Conservation (phyloP, 2,888 invertebrate species). For the Monochamus alternatus region DNA sequence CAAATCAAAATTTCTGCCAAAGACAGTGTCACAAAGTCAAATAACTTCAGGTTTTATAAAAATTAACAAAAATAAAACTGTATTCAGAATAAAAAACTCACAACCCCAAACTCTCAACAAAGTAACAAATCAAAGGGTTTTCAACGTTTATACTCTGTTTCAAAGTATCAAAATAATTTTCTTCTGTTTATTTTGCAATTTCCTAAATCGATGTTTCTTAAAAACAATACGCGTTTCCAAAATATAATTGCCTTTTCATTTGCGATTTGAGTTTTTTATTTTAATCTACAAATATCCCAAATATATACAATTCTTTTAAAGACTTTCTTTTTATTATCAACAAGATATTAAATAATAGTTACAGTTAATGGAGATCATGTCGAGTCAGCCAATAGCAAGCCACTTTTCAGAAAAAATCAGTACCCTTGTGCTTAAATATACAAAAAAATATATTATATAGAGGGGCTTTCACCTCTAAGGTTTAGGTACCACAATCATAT, state of each 20-base stretch:
- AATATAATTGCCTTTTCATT: conserved; percentile 10
- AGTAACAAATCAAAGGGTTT: not conserved
- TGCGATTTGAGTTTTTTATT: conserved; percentile 41
- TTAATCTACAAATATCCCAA: conserved; percentile 37
- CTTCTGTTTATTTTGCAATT: not conserved
- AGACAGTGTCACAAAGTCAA: conserved; percentile 42
- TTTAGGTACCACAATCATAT: conserved; percentile 64
- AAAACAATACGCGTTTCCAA: not conserved
- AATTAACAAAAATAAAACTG: conserved; percentile 41
- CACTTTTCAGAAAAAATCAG: conserved; percentile 62
- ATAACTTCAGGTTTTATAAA: conserved; percentile 20
- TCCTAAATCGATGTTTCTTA: not conserved
- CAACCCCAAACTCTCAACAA: conserved; percentile 39
- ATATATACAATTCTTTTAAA: conserved; percentile 44
- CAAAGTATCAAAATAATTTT: not conserved
- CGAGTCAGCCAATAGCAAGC: conserved; percentile 62
- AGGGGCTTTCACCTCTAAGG: conserved; percentile 45
- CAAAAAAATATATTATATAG: conserved; percentile 45
- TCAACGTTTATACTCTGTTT: not conserved
- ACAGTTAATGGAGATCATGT: conserved; percentile 60
- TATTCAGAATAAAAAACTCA: conserved; percentile 38
- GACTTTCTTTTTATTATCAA: conserved; percentile 41
- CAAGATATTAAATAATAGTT: conserved; percentile 41
- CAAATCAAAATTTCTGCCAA: conserved; percentile 37
- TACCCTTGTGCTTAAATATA: conserved; percentile 65